Evolutionary conservation across 2,797 vertebrate genomes (phyloP), one percentile per base, ranked within the genome.

Genomic region (Huso huso): DNA sequence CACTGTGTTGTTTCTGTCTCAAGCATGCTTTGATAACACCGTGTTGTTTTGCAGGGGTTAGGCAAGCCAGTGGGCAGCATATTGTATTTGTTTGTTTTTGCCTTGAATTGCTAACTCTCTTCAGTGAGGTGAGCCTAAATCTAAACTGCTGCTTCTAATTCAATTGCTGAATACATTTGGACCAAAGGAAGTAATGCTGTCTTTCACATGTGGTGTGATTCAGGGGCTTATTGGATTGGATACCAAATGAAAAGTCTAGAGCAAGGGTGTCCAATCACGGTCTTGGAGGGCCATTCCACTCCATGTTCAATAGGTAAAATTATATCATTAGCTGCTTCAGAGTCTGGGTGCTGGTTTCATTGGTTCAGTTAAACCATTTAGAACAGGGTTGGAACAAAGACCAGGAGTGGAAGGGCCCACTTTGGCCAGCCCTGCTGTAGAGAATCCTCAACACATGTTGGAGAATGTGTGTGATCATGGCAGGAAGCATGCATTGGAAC

Each of bases 121-220:
- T 64, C 12, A 64, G 52, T 64, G 13, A 13, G 49, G 8, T 52
- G 15, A 18, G 18, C 51, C 13, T 57, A 51, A n/a, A n/a, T 59
- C 63, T 80, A 83, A 85, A 82, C 79, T 74, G 81, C 74, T 73
- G 69, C 74, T 69, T 77, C 82, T 80, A 78, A 57, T 57, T 62
- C 72, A 79, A 75, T 55, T 77, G 71, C 70, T 55, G n/a, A 77
- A 83, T 75, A 84, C 83, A 80, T 69, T 62, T 9, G 9, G 58
- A 74, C 76, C 61, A 51, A 64, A 75, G 72, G 75, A 71, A 55
- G 72, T 67, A 57, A 51, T 11, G 70, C 71, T 67, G 79, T 84
- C 73, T 79, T 37, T 37, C 37, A 37, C 37, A 37, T 37, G 37
- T 37, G 37, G 37, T 37, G 37, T 4, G 5, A 37, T 37, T 37